Percentiles rank a stretch among this genome's conserved stretches.
Evolutionary conservation across 2,113 vertebrate genomes (phyloP).

Genomic region (Tretioscincus oriximinensis): DNA sequence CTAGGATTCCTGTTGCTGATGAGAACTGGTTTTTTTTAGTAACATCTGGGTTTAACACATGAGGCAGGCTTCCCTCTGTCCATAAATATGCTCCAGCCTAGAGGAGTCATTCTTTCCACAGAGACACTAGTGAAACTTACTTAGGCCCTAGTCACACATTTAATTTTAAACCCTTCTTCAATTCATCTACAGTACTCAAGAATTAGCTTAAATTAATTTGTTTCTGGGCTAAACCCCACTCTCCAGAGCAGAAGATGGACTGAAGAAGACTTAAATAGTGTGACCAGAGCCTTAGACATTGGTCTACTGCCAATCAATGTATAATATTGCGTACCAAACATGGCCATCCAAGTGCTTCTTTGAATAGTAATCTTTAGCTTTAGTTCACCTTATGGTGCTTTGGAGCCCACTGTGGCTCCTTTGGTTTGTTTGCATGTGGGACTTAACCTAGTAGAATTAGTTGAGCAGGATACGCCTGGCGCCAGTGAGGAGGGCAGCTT

Average conservation of each 20-base stretch:
- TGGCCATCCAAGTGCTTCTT: not conserved
- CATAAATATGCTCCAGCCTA: not conserved
- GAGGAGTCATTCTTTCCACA: not conserved
- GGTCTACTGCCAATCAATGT: not conserved
- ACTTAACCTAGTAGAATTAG: constrained; percentile 39
- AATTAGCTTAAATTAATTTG: too few species aligned
- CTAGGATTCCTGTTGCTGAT: not conserved
- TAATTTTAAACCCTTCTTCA: too few species aligned
- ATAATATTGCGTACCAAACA: not conserved
- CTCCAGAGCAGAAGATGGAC: too few species aligned
- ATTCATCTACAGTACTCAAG: too few species aligned
- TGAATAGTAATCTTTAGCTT: constrained; percentile 18
- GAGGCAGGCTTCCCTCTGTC: not conserved
- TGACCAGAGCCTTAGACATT: too few species aligned
- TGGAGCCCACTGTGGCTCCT: constrained; percentile 11
- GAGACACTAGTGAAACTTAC: not conserved
- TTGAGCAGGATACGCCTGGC: constrained; percentile 53
- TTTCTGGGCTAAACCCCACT: too few species aligned
- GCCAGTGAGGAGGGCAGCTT: constrained; percentile 45
- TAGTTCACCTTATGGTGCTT: not conserved
- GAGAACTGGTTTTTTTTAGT: not conserved
- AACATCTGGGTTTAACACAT: not conserved
- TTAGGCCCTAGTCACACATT: too few species aligned
- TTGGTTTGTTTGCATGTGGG: not conserved
- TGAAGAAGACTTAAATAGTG: too few species aligned